These are phyloP conservation scores for Oncorhynchus keta DNA, from an alignment of 2,113 vertebrate genomes.

Conservation along the genomic window DNA sequence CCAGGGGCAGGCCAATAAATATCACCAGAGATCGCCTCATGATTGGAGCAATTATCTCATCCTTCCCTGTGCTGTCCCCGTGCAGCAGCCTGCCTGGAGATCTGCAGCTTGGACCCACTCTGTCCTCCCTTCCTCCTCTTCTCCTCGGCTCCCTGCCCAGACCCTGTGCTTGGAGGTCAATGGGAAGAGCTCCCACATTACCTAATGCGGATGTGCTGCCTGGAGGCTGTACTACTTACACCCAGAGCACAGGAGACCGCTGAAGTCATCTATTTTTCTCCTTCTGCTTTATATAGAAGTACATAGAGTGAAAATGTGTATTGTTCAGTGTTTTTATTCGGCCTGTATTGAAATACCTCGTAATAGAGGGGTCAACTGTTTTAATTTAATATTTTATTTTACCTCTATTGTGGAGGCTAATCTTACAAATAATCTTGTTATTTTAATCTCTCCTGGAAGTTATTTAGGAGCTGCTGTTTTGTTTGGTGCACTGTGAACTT, in stretches of 20 bases:
- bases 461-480: no score
- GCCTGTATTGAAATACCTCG: no score
- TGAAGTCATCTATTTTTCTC: conserved; percentile 54
- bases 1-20: conserved; percentile 38
- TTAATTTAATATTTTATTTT: no score
- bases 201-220: conserved; percentile 51
- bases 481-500: no score
- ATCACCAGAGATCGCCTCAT: conserved; percentile 36
- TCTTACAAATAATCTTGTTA: no score
- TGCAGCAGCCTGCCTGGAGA: conserved; percentile 1
- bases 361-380: no score
- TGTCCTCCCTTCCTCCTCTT: conserved; percentile 27
- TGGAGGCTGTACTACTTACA: conserved; percentile 27
- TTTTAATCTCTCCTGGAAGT: no score
- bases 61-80: conserved; percentile 19
- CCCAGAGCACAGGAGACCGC: conserved; percentile 45
- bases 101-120: conserved; percentile 35
- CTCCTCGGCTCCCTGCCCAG: conserved; percentile 54
- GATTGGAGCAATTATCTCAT: conserved; percentile 64
- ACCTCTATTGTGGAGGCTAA: no score
- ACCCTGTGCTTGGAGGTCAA: conserved; percentile 51
- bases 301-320: background rate
- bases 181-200: conserved; percentile 40
- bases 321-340: background rate
- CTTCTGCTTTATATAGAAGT: conserved; percentile 4